phyloP scores from a whole-genome alignment of 2,888 invertebrate genomes.

The Entomobrya multifasciata region DNA sequence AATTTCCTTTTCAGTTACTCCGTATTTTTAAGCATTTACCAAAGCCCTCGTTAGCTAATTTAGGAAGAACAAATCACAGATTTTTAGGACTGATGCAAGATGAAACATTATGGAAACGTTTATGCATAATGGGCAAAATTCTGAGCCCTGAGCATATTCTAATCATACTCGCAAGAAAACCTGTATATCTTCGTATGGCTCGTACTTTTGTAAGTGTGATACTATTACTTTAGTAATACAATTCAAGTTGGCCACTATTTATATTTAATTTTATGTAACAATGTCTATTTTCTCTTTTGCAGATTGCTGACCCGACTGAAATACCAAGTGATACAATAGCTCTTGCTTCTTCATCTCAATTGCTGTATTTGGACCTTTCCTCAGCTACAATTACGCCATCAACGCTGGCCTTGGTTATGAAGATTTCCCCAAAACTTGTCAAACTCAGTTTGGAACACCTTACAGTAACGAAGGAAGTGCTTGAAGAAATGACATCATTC shows the following conservation, averaged over 20 bases:
- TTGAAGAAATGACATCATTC: constrained; percentile 87
- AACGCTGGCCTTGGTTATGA: constrained; percentile 83
- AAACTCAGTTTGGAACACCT: constrained; percentile 94
- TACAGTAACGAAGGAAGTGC: constrained; percentile 85
- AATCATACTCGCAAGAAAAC: constrained; percentile 88
- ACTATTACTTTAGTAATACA: background rate
- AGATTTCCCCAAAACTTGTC: constrained; percentile 86
- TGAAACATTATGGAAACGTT: constrained; percentile 91
- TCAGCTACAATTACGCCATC: constrained; percentile 87
- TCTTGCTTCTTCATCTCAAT: constrained; percentile 79
- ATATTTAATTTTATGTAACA: background rate
- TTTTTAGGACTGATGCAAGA: constrained; percentile 91
- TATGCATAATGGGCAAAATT: constrained; percentile 88
- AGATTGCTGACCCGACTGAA: constrained; percentile 52
- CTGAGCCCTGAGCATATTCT: constrained; percentile 87
- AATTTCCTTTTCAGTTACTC: constrained; percentile 55
- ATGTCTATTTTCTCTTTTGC: background rate
- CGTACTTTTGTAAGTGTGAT: constrained; percentile 86
- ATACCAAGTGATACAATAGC: constrained; percentile 61
- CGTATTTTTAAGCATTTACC: constrained; percentile 90
- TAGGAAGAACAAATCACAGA: constrained; percentile 88
- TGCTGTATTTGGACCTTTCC: constrained; percentile 94
- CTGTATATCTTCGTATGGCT: constrained; percentile 89
- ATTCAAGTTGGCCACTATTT: background rate
- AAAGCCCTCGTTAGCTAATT: constrained; percentile 87